phyloP scores from a whole-genome alignment of 1,140 invertebrate species.

The Apis florea region DNA sequence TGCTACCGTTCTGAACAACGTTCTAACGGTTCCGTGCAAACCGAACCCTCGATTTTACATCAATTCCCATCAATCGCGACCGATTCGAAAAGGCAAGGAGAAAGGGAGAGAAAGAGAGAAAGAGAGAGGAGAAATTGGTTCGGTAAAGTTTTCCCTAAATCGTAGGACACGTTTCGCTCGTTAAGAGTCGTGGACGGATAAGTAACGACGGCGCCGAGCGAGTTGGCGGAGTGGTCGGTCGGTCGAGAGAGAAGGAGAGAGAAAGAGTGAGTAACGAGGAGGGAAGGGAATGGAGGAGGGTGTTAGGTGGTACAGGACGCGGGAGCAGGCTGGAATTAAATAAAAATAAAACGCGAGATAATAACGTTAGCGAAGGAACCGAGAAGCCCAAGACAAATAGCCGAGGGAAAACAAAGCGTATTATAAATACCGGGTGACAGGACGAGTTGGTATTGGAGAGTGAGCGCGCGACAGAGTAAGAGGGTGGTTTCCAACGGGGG shows the following conservation, averaged over 20 bases:
- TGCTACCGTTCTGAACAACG: background rate
- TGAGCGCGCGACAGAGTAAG: slow-evolving; percentile 45
- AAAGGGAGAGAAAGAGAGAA: background rate
- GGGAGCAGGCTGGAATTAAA: slow-evolving; percentile 61
- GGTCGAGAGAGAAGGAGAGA: too few species aligned
- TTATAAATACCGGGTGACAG: slow-evolving; percentile 72
- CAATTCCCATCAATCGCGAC: background rate
- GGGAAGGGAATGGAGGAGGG: background rate
- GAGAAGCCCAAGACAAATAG: slow-evolving; percentile 68
- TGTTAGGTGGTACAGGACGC: slow-evolving; percentile 4
- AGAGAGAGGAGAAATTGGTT: background rate
- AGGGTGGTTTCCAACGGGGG: slow-evolving; percentile 54
- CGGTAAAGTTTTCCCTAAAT: slow-evolving; percentile 46
- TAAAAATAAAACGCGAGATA: slow-evolving; percentile 70
- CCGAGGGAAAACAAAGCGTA: slow-evolving; percentile 72
- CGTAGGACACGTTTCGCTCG: slow-evolving; percentile 55
- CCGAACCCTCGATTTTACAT: background rate
- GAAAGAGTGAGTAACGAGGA: slow-evolving; percentile 22
- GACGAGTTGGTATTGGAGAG: slow-evolving; percentile 55
- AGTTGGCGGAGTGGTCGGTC: slow-evolving; percentile 34
- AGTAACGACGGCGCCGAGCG: slow-evolving; percentile 52
- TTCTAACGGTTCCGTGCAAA: too few species aligned
- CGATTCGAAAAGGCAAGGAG: background rate
- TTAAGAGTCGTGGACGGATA: slow-evolving; percentile 57
- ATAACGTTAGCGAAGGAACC: slow-evolving; percentile 68